Evolutionary conservation across 2,888 invertebrate species (phyloP).

Genomic region (Ypsolopha sequella): DNA sequence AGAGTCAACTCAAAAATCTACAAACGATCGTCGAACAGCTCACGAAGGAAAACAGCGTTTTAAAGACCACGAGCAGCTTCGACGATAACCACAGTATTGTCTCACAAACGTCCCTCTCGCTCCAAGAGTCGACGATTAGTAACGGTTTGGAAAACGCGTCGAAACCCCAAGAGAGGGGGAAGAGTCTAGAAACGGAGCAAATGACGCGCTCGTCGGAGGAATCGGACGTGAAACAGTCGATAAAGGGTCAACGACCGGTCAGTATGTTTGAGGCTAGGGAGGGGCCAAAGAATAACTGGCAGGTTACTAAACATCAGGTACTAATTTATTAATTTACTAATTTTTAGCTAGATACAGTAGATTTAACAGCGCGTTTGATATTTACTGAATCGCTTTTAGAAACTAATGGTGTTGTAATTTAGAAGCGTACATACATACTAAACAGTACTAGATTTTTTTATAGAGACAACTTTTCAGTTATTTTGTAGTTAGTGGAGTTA

Average conservation of each 20-base stretch:
- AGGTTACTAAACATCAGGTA: constrained; percentile 72
- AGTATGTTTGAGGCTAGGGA: constrained; percentile 91
- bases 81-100: constrained; percentile 54
- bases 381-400: neutral
- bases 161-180: constrained; percentile 43
- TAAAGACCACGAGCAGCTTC: constrained; percentile 70
- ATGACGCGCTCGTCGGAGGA: constrained; percentile 56
- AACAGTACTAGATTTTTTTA: neutral
- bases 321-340: constrained; percentile 28
- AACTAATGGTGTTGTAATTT: neutral
- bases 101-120: constrained; percentile 39
- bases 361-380: neutral
- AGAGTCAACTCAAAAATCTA: constrained; percentile 72
- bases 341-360: neutral
- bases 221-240: constrained; percentile 50
- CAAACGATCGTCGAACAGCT: constrained; percentile 81
- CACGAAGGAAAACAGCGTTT: constrained; percentile 82
- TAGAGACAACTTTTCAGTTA: too few species aligned
- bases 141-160: constrained; percentile 24
- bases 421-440: neutral
- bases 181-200: constrained; percentile 51
- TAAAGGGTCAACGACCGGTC: constrained; percentile 77
- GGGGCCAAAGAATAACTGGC: constrained; percentile 73
- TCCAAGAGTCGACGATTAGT: constrained; percentile 31
- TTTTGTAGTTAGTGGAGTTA: too few species aligned